Conservation (phyloP, 1,140 invertebrate species). For the Aphidius gifuensis region DNA sequence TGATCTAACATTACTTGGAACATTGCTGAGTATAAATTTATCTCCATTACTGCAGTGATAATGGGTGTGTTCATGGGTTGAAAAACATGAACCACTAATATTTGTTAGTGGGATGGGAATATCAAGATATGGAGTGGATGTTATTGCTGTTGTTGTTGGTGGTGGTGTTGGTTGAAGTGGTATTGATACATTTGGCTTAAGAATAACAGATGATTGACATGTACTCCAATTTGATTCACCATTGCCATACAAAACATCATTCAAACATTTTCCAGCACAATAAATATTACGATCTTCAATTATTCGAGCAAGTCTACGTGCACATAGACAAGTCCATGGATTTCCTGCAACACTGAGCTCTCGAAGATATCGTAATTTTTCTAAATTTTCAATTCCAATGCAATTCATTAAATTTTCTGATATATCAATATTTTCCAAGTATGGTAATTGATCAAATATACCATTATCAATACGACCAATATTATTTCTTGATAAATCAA, state of each 20-base stretch:
- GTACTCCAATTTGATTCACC: conserved; percentile 15
- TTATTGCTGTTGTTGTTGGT: neutral
- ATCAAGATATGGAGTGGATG: conserved; percentile 7
- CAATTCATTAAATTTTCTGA: conserved; percentile 40
- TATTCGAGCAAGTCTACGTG: conserved; percentile 27
- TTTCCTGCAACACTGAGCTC: conserved; percentile 29
- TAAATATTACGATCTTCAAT: conserved; percentile 28
- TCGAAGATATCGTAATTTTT: conserved; percentile 23
- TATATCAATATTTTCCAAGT: conserved; percentile 30
- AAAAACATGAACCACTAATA: conserved; percentile 17
- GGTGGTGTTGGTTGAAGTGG: neutral
- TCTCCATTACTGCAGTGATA: conserved; percentile 35
- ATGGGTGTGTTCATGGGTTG: conserved; percentile 11
- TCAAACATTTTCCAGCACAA: conserved; percentile 28
- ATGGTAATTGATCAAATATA: conserved; percentile 30
- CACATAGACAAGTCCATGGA: conserved; percentile 41
- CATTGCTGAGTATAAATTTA: conserved; percentile 24
- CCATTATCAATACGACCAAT: conserved; percentile 34
- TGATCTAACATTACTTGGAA: conserved; percentile 26
- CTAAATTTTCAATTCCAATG: conserved; percentile 35
- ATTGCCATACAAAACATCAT: conserved; percentile 4
- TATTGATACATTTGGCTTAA: neutral
- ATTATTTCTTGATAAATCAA: conserved; percentile 37
- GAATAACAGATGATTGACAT: conserved; percentile 23
- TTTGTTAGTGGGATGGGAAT: neutral